These are phyloP conservation scores for Malacosoma neustria DNA, from an alignment of 2,888 invertebrate genomes.

Conservation along the genomic window DNA sequence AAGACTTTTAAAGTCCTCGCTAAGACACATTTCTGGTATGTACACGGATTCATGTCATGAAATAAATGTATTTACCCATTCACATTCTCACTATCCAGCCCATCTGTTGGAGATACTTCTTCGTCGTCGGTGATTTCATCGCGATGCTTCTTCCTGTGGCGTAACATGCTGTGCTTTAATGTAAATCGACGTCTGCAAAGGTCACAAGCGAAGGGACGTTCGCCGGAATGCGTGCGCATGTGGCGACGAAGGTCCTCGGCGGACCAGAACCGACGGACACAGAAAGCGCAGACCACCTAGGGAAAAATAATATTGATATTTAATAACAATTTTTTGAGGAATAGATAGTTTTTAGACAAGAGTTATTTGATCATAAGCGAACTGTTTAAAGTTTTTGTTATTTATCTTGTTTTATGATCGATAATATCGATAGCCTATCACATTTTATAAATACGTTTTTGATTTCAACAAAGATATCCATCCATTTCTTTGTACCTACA, in stretches of 20 bases:
- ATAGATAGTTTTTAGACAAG: no score
- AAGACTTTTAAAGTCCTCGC: no score
- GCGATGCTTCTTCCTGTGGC: slow-evolving; percentile 91
- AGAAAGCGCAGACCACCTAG: slow-evolving; percentile 91
- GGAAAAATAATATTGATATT: slow-evolving; percentile 6
- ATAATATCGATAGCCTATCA: no score
- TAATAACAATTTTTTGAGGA: slow-evolving; percentile 1
- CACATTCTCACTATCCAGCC: slow-evolving; percentile 50
- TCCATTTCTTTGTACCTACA: no score
- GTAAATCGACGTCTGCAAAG: slow-evolving; percentile 92
- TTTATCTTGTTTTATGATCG: no score
- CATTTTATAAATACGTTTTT: no score
- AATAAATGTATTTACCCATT: slow-evolving; percentile 51
- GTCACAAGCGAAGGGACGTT: slow-evolving; percentile 93
- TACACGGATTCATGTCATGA: no score
- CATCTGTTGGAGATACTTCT: slow-evolving; percentile 59
- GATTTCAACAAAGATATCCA: no score
- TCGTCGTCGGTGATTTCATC: slow-evolving; percentile 75
- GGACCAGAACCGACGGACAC: slow-evolving; percentile 95
- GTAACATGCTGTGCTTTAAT: slow-evolving; percentile 94
- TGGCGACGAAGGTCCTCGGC: slow-evolving; percentile 94
- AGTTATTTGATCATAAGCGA: no score
- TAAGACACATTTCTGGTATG: no score
- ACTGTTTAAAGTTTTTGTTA: no score
- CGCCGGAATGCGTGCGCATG: slow-evolving; percentile 95